phyloP scores from a whole-genome alignment of 2,113 vertebrate species.

The Triplophysa siluroides region DNA sequence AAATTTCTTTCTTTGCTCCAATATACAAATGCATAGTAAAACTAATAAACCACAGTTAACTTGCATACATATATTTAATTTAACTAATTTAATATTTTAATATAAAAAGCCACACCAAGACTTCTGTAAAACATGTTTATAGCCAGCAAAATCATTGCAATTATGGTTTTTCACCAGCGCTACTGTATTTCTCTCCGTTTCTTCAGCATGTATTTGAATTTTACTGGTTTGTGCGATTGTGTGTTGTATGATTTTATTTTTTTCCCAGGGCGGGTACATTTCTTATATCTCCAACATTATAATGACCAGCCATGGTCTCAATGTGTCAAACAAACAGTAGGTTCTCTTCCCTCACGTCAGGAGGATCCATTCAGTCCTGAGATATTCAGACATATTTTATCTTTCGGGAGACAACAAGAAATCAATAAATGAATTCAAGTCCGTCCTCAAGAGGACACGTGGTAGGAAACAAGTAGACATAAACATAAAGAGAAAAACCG shows the following conservation, averaged over 20 bases:
- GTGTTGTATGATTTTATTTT: not conserved
- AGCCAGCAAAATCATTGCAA: no score
- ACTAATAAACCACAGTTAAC: no score
- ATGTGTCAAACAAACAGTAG: slow-evolving; percentile 29
- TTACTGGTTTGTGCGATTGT: not conserved
- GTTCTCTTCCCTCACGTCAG: not conserved
- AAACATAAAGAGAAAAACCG: slow-evolving; percentile 3
- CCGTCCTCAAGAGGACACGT: not conserved
- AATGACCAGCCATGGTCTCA: slow-evolving; percentile 22
- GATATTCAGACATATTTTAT: slow-evolving; percentile 7
- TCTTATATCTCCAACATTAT: not conserved
- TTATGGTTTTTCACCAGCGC: no score
- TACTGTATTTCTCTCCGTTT: no score
- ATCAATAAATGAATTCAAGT: slow-evolving; percentile 28
- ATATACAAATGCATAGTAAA: no score
- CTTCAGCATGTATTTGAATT: no score
- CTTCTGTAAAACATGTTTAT: no score
- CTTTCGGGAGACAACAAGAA: slow-evolving; percentile 15
- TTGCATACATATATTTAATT: no score
- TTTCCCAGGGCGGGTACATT: not conserved
- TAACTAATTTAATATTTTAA: no score
- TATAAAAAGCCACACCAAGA: no score
- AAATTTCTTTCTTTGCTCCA: no score
- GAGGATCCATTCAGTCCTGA: slow-evolving; percentile 7
- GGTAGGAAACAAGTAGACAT: not conserved